Conservation (phyloP, 1,140 invertebrate species). For the Musca vetustissima region DNA sequence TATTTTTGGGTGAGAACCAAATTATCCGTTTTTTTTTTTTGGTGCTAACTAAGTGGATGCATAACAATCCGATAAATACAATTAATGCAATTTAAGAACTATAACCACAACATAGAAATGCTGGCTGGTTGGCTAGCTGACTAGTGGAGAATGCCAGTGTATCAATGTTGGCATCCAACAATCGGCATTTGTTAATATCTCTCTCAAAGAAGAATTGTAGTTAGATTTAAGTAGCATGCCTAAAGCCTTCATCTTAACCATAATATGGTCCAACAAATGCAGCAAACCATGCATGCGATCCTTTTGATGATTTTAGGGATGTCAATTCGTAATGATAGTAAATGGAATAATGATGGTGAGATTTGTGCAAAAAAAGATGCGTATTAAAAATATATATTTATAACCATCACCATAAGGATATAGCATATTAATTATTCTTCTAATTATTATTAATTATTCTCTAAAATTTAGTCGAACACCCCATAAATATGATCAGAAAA, state of each 20-base stretch:
- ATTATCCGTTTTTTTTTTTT: no score
- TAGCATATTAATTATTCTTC: no score
- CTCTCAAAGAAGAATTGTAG: background rate
- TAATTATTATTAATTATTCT: no score
- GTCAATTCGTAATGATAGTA: no score
- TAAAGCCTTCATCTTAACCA: background rate
- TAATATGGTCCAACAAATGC: background rate
- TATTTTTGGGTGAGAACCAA: constrained; percentile 18
- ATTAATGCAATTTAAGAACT: constrained; percentile 8
- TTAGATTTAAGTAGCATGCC: background rate
- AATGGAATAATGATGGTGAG: no score
- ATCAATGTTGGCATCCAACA: constrained; percentile 8
- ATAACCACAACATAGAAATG: constrained; percentile 10
- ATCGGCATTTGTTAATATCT: constrained; percentile 11
- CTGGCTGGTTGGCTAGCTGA: background rate
- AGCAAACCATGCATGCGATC: background rate
- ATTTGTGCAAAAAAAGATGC: no score
- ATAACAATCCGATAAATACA: constrained; percentile 1
- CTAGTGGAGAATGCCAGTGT: background rate
- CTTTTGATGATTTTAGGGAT: background rate
- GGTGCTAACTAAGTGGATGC: background rate
- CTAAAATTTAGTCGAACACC: no score
- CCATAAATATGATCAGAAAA: no score
- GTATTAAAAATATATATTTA: no score
- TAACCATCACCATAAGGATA: no score